Conservation (phyloP, 2,113 vertebrate species). For the Rhabdomys dilectus region DNA sequence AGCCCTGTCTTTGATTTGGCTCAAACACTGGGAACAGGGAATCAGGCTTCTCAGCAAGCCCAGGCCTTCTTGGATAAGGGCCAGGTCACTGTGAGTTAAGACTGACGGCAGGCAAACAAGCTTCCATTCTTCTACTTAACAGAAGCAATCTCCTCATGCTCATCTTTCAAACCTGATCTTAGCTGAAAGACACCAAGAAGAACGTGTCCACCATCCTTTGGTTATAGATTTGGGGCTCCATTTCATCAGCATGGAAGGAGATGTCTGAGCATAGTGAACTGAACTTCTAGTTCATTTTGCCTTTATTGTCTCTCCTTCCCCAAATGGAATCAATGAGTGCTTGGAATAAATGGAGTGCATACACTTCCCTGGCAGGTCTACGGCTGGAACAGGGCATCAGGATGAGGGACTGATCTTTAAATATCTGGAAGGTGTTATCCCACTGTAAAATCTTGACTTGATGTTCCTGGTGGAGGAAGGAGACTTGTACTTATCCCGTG, state of each 20-base stretch:
- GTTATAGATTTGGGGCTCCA: background rate
- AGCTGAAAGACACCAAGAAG: constrained; percentile 42
- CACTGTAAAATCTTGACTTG: background rate
- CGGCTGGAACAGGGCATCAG: constrained; percentile 20
- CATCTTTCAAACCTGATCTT: constrained; percentile 40
- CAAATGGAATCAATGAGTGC: background rate
- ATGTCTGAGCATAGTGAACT: background rate
- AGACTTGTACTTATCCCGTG: background rate
- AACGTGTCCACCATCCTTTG: constrained; percentile 1
- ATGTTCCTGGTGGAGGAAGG: background rate
- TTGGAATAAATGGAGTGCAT: background rate
- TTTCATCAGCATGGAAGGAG: constrained; percentile 44
- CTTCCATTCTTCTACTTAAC: constrained; percentile 69
- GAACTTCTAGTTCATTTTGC: background rate
- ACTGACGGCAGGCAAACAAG: constrained; percentile 30
- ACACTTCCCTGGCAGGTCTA: constrained; percentile 60
- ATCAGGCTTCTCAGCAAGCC: constrained; percentile 82
- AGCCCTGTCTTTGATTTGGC: background rate
- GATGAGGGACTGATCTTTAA: background rate
- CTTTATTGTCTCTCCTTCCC: background rate
- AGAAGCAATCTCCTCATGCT: constrained; percentile 63
- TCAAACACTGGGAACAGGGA: constrained; percentile 78
- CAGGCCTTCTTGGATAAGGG: constrained; percentile 76
- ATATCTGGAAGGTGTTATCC: background rate
- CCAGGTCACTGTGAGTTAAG: constrained; percentile 71